phyloP scores from a whole-genome alignment of 2,888 invertebrate genomes.

The Drosophila pseudotakahashii region DNA sequence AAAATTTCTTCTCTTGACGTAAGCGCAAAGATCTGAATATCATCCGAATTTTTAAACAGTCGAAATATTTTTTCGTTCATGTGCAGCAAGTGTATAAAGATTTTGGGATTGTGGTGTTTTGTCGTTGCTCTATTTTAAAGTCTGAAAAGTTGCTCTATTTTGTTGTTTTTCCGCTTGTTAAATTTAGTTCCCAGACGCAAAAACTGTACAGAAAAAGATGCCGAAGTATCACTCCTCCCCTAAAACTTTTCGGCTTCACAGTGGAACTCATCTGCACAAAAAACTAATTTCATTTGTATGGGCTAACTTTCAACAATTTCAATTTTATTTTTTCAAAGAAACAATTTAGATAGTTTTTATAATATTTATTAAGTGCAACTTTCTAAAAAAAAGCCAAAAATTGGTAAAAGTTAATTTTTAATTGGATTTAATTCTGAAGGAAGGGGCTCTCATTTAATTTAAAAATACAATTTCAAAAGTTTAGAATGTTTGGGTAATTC shows the following conservation, averaged over 20 bases:
- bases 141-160: slow-evolving; percentile 24
- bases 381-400: too few species aligned
- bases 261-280: not conserved
- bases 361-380: too few species aligned
- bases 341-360: too few species aligned
- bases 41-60: slow-evolving; percentile 28
- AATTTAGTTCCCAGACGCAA: slow-evolving; percentile 26
- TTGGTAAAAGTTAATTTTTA: too few species aligned
- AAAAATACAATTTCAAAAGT: too few species aligned
- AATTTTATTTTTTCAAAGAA: too few species aligned
- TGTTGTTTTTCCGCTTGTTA: slow-evolving; percentile 15
- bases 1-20: slow-evolving; percentile 59
- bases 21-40: slow-evolving; percentile 24
- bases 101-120: not conserved
- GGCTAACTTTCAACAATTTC: too few species aligned
- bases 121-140: slow-evolving; percentile 5
- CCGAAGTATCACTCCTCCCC: slow-evolving; percentile 6
- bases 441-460: too few species aligned
- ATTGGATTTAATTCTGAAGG: too few species aligned
- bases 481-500: too few species aligned
- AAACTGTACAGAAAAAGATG: slow-evolving; percentile 32
- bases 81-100: slow-evolving; percentile 7
- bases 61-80: not conserved
- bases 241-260: not conserved
- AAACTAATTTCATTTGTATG: too few species aligned